phyloP scores from a whole-genome alignment of 2,113 vertebrate genomes.

The Heptranchias perlo region DNA sequence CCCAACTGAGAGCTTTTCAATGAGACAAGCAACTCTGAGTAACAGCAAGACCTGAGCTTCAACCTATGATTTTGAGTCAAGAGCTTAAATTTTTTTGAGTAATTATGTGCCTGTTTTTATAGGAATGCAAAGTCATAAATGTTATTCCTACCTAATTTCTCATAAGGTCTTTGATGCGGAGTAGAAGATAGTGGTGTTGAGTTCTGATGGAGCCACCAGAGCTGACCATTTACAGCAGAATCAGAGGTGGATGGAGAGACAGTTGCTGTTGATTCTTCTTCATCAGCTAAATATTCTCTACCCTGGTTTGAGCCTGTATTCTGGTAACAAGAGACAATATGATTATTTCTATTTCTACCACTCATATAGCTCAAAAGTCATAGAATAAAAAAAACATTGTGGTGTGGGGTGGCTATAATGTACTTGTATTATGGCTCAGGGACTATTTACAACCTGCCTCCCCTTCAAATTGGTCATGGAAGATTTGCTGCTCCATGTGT shows the following conservation, averaged over 20 bases:
- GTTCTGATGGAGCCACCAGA: slow-evolving; percentile 35
- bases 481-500: not conserved
- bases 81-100: not conserved
- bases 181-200: slow-evolving; percentile 10
- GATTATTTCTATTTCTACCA: not conserved
- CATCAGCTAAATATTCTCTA: slow-evolving; percentile 15
- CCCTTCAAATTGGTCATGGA: not conserved
- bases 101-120: not conserved
- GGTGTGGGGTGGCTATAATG: not conserved
- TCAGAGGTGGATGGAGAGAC: not conserved
- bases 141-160: slow-evolving; percentile 31
- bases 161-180: slow-evolving; percentile 7
- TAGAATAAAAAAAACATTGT: not conserved
- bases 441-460: not conserved
- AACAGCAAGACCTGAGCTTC: not conserved
- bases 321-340: not conserved
- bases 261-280: not conserved
- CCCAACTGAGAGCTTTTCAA: not conserved
- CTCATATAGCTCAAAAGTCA: not conserved
- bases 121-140: not conserved
- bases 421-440: not conserved
- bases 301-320: slow-evolving; percentile 9
- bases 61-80: not conserved
- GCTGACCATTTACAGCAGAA: slow-evolving; percentile 8
- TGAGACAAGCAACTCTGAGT: not conserved